A percentile compares a stretch with the other conserved stretches of the same genome.
These are phyloP conservation scores for Halcyon smyrnensis DNA, from an alignment of 2,797 vertebrate species.

Conservation along the genomic window DNA sequence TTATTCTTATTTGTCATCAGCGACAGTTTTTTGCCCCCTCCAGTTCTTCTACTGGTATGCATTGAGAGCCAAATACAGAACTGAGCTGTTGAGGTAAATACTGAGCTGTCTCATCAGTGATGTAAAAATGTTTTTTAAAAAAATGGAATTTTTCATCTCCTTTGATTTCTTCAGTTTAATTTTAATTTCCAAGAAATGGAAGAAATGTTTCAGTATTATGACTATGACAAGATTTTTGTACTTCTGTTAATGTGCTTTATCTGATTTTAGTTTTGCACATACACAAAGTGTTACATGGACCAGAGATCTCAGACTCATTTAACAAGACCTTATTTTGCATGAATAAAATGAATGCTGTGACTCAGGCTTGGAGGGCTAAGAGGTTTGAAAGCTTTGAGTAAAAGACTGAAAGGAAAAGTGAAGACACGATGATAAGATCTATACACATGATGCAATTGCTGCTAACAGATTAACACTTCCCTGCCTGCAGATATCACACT, in stretches of 20 bases:
- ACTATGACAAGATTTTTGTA: not conserved
- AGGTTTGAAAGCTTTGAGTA: not conserved
- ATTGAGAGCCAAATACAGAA: not conserved
- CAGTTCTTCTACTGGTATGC: not conserved
- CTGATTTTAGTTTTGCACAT: not conserved
- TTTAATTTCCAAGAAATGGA: not conserved
- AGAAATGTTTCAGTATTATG: not conserved
- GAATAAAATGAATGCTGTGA: not conserved
- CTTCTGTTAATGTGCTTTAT: not conserved
- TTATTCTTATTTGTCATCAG: not conserved
- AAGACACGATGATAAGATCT: slow-evolving; percentile 10
- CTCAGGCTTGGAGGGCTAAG: not conserved
- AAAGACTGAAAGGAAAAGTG: slow-evolving; percentile 40
- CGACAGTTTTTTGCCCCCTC: not conserved
- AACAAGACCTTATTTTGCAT: not conserved
- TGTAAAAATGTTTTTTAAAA: not conserved
- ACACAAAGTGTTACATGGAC: not conserved
- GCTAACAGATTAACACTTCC: not conserved
- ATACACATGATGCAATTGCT: not conserved
- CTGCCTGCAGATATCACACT: not conserved
- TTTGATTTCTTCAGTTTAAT: not conserved
- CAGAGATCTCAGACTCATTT: not conserved
- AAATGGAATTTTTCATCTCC: not conserved
- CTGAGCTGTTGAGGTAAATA: not conserved
- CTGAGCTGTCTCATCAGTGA: not conserved